Evolutionary conservation across 2,888 invertebrate genomes (phyloP), one percentile per base, ranked within the genome.

Genomic region (Iphiclides podalirius): DNA sequence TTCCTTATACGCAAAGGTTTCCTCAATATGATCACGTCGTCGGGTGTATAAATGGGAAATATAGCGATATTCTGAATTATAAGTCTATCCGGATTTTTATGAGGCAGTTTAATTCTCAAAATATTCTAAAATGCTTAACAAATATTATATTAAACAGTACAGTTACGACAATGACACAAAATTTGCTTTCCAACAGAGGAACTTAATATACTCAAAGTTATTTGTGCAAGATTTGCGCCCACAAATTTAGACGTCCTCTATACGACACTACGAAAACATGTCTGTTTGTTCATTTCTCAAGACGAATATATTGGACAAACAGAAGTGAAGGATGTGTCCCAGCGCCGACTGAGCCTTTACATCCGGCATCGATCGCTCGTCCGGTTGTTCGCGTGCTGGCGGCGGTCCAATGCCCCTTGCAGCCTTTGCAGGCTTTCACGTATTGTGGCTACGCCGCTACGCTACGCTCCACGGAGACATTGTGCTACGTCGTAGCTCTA

Each of bases 401-500:
- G 52, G 36, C 37, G 47, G 58, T 63, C 62, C 61, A 63, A 57
- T 38, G 48, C 43, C 39, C 48, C 48, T 36, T 47, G 50, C 47
- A 54, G 53, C 54, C 52, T 55, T 41, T 33, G 49, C 39, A 31
- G 47, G 43, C 39, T 38, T 54, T 55, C 59, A 54, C 52, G 58
- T 57, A 61, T 60, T 58, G 59, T 61, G 49, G 52, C 57, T 47
- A 50, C 54, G 48, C 14, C 50, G 52, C 47, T 47, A 53, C 53
- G 44, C 16, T 31, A 41, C 45, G 37, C 51, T 36, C 47, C 39
- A 47, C 47, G 39, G 35, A 42, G 23, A 52, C 49, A 60, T 64
- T 63, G 63, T 60, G 60, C 61, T 64, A 57, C 64, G 56, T 11
- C 54, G 59, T 53, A 59, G 58, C 46, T 54, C 58, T 57, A 53